Conservation (phyloP, 2,113 vertebrate species). For the Camarhynchus parvulus region DNA sequence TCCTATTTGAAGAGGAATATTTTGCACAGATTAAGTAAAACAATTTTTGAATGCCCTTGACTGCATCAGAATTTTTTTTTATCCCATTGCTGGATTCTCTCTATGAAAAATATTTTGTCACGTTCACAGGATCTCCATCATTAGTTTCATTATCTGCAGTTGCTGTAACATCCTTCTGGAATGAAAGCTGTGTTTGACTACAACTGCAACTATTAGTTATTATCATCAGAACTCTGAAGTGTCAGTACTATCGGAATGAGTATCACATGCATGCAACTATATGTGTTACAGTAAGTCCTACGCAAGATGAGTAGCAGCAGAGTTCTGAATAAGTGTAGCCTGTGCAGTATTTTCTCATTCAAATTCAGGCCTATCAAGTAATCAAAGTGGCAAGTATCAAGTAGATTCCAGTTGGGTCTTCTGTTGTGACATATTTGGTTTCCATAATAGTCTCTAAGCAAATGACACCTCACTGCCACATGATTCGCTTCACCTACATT, state of each 20-base stretch:
- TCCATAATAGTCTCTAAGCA: not conserved
- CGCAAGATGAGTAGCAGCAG: not conserved
- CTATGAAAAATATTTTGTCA: not conserved
- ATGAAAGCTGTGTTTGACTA: not conserved
- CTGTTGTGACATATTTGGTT: not conserved
- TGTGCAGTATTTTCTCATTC: not conserved
- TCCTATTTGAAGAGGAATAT: not conserved
- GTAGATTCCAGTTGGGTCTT: not conserved
- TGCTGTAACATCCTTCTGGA: not conserved
- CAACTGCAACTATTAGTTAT: not conserved
- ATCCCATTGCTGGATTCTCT: not conserved
- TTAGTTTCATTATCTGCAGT: not conserved
- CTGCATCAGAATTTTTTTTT: not conserved
- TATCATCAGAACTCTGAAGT: not conserved
- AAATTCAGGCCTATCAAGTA: not conserved
- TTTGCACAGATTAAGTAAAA: not conserved
- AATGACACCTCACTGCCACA: not conserved
- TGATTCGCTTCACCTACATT: not conserved
- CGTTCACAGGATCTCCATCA: not conserved
- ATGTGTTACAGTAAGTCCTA: not conserved
- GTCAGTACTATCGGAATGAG: not conserved
- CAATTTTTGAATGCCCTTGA: not conserved
- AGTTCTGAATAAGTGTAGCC: not conserved
- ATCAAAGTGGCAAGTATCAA: not conserved
- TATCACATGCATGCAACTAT: not conserved